phyloP scores from a whole-genome alignment of 2,888 invertebrate species.

The Phrixothrix hirtus region DNA sequence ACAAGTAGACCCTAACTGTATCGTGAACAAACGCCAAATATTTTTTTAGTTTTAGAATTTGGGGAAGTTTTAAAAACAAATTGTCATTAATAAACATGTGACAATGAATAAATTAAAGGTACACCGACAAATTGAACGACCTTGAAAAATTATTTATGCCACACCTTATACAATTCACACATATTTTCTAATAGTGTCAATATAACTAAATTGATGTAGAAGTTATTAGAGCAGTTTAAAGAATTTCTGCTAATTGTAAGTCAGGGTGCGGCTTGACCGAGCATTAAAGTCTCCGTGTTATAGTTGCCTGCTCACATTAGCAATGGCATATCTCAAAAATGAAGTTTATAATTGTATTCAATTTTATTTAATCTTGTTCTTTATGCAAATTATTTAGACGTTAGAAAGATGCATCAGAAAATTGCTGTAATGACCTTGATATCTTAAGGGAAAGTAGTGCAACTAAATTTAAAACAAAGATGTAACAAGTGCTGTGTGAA shows the following conservation, averaged over 20 bases:
- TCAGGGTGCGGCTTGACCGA: neutral
- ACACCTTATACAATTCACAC: too few species aligned
- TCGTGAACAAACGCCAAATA: too few species aligned
- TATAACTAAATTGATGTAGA: too few species aligned
- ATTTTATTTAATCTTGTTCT: constrained; percentile 3
- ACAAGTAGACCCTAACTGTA: too few species aligned
- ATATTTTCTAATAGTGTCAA: too few species aligned
- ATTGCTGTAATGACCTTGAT: neutral
- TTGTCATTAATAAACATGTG: too few species aligned
- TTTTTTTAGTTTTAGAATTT: too few species aligned
- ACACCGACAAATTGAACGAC: too few species aligned
- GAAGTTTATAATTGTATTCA: constrained; percentile 1
- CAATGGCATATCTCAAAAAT: neutral
- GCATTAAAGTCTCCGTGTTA: constrained; percentile 5
- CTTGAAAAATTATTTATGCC: too few species aligned
- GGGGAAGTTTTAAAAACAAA: too few species aligned
- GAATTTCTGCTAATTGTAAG: neutral
- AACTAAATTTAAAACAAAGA: neutral
- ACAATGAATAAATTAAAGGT: too few species aligned
- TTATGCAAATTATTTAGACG: constrained; percentile 3
- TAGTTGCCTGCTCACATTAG: neutral
- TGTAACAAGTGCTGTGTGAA: too few species aligned
- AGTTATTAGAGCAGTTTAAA: neutral
- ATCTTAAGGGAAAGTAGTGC: constrained; percentile 10
- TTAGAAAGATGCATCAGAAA: constrained; percentile 9